Evolutionary conservation across 2,888 invertebrate species (phyloP).

Genomic region (Drosophila meridionalis): DNA sequence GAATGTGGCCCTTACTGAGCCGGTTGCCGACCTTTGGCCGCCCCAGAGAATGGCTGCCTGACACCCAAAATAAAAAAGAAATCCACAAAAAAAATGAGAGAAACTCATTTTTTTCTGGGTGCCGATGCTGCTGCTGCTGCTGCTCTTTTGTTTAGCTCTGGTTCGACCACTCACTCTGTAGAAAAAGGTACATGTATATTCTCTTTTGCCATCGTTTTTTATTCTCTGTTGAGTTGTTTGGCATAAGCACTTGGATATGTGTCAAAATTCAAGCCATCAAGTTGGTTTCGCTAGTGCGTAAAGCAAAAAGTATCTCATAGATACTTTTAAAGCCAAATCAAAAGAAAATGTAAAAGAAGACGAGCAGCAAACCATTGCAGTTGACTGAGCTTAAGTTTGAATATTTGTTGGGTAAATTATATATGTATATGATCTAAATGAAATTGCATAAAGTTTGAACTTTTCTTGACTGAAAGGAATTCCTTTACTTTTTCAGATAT

Average conservation of each 20-base stretch:
- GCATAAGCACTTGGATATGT: slow-evolving; percentile 74
- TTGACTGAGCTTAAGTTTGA: not conserved
- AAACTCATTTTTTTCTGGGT: slow-evolving; percentile 23
- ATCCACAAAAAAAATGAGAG: slow-evolving; percentile 6
- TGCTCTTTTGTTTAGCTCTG: slow-evolving; percentile 67
- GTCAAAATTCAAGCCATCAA: slow-evolving; percentile 76
- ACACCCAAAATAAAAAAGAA: slow-evolving; percentile 22
- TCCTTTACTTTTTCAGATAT: no score
- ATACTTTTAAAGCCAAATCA: slow-evolving; percentile 41
- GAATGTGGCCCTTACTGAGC: slow-evolving; percentile 51
- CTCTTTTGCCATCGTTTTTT: not conserved
- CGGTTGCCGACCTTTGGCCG: slow-evolving; percentile 69
- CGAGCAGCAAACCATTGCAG: not conserved
- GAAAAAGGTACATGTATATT: slow-evolving; percentile 45
- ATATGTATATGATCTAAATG: no score
- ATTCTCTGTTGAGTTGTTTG: slow-evolving; percentile 62
- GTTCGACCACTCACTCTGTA: slow-evolving; percentile 18
- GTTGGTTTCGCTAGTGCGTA: slow-evolving; percentile 51
- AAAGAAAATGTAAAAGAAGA: not conserved
- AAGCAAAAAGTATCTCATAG: slow-evolving; percentile 42
- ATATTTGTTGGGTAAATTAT: not conserved
- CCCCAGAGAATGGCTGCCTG: slow-evolving; percentile 32
- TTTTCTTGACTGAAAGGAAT: no score
- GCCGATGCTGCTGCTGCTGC: not conserved
- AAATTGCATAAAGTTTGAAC: no score